These are phyloP conservation scores for Lithodes maja DNA, from an alignment of 2,888 invertebrate species.

Conservation along the genomic window DNA sequence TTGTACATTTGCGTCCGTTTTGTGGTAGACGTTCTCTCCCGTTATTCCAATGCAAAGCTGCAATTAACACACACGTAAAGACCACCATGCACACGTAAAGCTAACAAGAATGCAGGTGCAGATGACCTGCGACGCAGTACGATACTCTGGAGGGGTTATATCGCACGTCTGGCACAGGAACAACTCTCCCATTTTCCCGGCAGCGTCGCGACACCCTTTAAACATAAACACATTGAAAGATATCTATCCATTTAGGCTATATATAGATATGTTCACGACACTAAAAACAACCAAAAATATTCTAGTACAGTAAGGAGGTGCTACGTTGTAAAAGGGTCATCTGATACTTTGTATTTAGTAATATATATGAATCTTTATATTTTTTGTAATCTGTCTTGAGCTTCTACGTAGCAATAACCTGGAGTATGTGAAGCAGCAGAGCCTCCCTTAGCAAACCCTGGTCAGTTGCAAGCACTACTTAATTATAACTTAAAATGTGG, in stretches of 20 bases:
- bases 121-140: slow-evolving; percentile 39
- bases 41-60: slow-evolving; percentile 6
- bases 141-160: neutral
- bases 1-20: neutral
- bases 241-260: neutral
- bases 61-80: neutral
- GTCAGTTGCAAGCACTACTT: neutral
- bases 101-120: slow-evolving; percentile 29
- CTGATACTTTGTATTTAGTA: slow-evolving; percentile 37
- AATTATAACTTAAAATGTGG: neutral
- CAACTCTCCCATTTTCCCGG: neutral
- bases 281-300: neutral
- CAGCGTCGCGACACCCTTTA: neutral
- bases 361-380: slow-evolving; percentile 26
- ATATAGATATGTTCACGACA: neutral
- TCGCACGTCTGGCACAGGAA: slow-evolving; percentile 9
- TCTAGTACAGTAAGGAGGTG: slow-evolving; percentile 12
- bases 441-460: slow-evolving; percentile 9
- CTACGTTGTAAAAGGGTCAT: slow-evolving; percentile 31
- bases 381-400: slow-evolving; percentile 57
- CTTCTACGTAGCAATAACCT: slow-evolving; percentile 59
- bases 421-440: slow-evolving; percentile 11
- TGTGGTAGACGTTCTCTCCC: neutral
- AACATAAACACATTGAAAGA: neutral
- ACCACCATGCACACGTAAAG: neutral